Conservation (phyloP, 2,113 vertebrate species). For the Galeopterus variegatus region DNA sequence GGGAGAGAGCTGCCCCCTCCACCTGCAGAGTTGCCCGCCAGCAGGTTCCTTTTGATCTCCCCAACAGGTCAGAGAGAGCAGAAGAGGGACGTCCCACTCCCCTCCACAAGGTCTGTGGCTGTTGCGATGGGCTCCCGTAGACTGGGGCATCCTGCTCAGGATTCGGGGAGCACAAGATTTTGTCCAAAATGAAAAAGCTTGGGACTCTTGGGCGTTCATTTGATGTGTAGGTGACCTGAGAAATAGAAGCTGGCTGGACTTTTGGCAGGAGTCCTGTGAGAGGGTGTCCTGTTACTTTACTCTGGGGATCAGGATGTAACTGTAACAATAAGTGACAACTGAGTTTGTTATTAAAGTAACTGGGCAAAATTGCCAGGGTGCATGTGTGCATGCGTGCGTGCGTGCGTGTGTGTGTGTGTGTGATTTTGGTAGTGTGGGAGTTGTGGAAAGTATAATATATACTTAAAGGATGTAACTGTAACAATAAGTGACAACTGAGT, state of each 20-base stretch:
- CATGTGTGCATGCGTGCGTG: too few species aligned
- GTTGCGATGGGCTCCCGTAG: background rate
- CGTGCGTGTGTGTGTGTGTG: background rate
- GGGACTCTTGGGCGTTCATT: slow-evolving; percentile 12
- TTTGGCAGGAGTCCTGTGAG: slow-evolving; percentile 69
- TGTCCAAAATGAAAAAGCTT: slow-evolving; percentile 69
- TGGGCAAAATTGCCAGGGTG: background rate
- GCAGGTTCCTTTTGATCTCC: background rate
- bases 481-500: slow-evolving; percentile 68
- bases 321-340: slow-evolving; percentile 74
- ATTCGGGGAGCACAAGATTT: slow-evolving; percentile 68
- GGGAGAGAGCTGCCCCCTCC: too few species aligned
- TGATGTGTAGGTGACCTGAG: slow-evolving; percentile 55
- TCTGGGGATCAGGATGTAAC: slow-evolving; percentile 78
- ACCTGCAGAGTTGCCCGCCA: background rate
- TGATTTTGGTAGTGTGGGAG: background rate
- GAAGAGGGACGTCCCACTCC: background rate
- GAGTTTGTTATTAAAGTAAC: slow-evolving; percentile 22
- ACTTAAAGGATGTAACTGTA: slow-evolving; percentile 67
- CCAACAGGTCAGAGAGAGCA: background rate
- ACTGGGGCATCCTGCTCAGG: background rate
- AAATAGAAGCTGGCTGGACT: slow-evolving; percentile 75
- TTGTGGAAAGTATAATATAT: background rate
- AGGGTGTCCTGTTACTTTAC: slow-evolving; percentile 74
- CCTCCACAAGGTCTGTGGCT: background rate